Percentiles rank a stretch among this genome's conserved stretches.
Evolutionary conservation across 2,113 vertebrate species (phyloP).

Genomic region (Colaptes auratus): DNA sequence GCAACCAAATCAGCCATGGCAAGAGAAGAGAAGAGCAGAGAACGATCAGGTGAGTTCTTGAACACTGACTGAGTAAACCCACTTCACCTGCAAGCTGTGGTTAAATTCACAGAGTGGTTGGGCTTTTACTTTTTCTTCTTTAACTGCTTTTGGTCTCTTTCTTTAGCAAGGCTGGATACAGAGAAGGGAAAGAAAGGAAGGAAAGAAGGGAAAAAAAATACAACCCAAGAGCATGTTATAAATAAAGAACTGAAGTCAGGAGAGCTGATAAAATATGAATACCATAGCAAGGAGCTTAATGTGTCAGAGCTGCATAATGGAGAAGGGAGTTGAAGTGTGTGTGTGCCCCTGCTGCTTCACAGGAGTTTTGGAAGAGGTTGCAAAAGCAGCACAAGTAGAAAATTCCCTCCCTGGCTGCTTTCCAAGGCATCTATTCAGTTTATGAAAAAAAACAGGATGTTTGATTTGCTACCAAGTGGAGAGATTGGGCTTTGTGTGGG

Average conservation of each 20-base stretch:
- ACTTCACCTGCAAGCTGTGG: background rate
- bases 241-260: slow-evolving; percentile 50
- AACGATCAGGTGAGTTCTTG: background rate
- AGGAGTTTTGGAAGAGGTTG: slow-evolving; percentile 39
- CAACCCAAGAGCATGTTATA: background rate
- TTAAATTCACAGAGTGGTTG: slow-evolving; percentile 9
- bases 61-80: slow-evolving; percentile 1
- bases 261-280: slow-evolving; percentile 71
- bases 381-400: slow-evolving; percentile 57
- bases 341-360: slow-evolving; percentile 52
- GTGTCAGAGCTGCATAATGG: slow-evolving; percentile 59
- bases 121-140: background rate
- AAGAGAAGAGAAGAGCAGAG: slow-evolving; percentile 14
- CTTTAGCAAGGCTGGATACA: slow-evolving; percentile 42
- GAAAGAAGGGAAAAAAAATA: background rate
- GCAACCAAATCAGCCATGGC: background rate
- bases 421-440: slow-evolving; percentile 35
- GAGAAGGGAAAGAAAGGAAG: background rate
- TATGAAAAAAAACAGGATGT: slow-evolving; percentile 42
- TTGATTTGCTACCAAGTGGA: slow-evolving; percentile 47
- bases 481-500: background rate
- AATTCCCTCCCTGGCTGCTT: slow-evolving; percentile 46
- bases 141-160: slow-evolving; percentile 14
- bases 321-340: slow-evolving; percentile 39
- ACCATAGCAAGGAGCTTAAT: slow-evolving; percentile 64